Base-by-base conservation (phyloP, 1,140 invertebrate species). In the Stegodyphus dumicola region DNA sequence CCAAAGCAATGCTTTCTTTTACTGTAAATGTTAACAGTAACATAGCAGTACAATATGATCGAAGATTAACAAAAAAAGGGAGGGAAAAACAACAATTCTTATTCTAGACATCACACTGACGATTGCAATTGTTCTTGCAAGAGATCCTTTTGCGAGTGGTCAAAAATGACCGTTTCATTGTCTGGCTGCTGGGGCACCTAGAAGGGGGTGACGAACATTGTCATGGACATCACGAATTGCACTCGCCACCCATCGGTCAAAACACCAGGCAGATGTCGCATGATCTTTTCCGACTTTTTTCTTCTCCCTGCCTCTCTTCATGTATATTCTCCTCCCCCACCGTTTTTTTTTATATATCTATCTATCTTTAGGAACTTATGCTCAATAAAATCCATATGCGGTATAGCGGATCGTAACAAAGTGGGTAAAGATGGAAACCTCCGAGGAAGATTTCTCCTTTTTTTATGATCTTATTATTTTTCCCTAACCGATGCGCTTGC, bases 231-330 rank as follows among this genome's bases (percentile, higher is more conserved):
- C 79, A 81, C 79, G 79, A 54, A 33, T 13, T 7, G 9, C 48
- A 81, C 56, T 81, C 67, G 17, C 56, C 79, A 65, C 48, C 79
- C 65, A 74, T 81, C 79, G 79, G 79, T 81, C 79, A 74, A 79
- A 79, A 71, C 65, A 49, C 52, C 71, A 13, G 66, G 64, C 54
- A 80, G 77, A 80, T 80, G 77, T 80, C 77, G 77, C 77, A 54
- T 80, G 77, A 80, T 80, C 77, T 80, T 80, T 76, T 33, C 74
- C 65, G 65, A 67, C 65, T 67, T 64, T 60, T 0, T 15, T 17
- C 33, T 18, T 48, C 0, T 9, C 51, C 64, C 56, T 65, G 33
- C 18, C 56, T 17, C 33, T 53, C 13, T 7, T 11, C 33, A 11
- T 33, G 10, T 69, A 6, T 53, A 51, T 33, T 78, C 48, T 49